Base-by-base conservation (phyloP, 2,113 vertebrate species). In the Paracanthobrama guichenoti region DNA sequence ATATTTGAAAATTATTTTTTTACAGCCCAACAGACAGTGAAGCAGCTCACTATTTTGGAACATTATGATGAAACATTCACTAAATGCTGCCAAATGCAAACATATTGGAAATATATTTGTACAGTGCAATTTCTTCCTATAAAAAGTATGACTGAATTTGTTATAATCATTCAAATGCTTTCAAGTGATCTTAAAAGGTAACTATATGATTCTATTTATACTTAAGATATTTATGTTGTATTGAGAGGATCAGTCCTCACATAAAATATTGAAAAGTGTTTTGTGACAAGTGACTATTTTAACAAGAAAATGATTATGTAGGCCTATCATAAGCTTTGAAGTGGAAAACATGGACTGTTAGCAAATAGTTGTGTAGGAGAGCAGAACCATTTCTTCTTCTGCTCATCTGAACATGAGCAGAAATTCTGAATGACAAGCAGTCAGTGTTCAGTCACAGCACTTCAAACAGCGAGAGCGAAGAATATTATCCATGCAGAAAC, bases 351-450 rank as follows among this genome's bases (percentile, higher is more conserved):
- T 53, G 24, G 13, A 28, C 72, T 74, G 44, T 74, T 74, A 44
- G 72, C 24, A 74, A 28, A 18, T 16, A 48, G 44, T 50, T 74
- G 72, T 74, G 72, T 10, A 28, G 72, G 72, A 50, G 72, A 46
- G 46, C 72, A 75, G 72, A 50, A 75, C 24, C 50, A 74, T 24
- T 74, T 73, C 11, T 73, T 73, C 22, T 73, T 72, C 67, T 22
- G n/a, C 44, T 50, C 24, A 26, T 75, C 71, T 74, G 71, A 74
- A 50, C 71, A 74, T 50, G 44, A 73, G n/a, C 71, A 48, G 44
- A 73, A 73, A 73, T 13, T 13, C 71, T 74, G 44, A 74, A 18
- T 74, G 72, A 75, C 72, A 75, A 48, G 72, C 72, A 50, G 72
- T 28, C 72, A 75, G 72, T 28, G n/a, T 48, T 75, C 72, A 69